These are phyloP conservation scores for Dryobotodes eremita DNA, from an alignment of 2,888 invertebrate genomes.

Conservation along the genomic window DNA sequence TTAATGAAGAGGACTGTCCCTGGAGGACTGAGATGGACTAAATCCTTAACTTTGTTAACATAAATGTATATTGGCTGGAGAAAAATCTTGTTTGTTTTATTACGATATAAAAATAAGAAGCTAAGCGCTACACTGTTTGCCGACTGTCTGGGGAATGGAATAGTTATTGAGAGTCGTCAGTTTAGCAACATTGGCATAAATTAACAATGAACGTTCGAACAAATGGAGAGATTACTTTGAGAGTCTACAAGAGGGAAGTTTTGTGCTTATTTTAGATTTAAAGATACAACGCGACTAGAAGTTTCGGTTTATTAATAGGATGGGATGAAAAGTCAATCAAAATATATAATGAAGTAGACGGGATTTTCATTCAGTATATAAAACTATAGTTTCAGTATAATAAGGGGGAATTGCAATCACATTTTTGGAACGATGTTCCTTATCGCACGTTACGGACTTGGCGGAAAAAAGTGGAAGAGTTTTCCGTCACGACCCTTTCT, in stretches of 20 bases:
- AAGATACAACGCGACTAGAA: constrained; percentile 20
- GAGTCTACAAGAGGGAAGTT: constrained; percentile 18
- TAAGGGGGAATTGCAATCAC: background rate
- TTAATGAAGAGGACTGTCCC: constrained; percentile 63
- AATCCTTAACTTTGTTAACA: constrained; percentile 64
- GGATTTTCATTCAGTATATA: background rate
- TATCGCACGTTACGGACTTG: no score
- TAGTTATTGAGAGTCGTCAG: constrained; percentile 53
- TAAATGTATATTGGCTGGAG: constrained; percentile 65
- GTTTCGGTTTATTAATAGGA: constrained; percentile 18
- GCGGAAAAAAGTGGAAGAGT: no score
- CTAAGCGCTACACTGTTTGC: constrained; percentile 22
- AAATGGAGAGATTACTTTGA: constrained; percentile 51
- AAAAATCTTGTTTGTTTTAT: constrained; percentile 66
- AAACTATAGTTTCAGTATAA: background rate
- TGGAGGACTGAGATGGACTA: constrained; percentile 50
- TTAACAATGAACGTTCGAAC: constrained; percentile 48
- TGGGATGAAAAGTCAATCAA: constrained; percentile 12
- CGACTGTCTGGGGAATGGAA: constrained; percentile 38
- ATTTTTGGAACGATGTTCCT: no score
- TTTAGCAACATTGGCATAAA: constrained; percentile 55
- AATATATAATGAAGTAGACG: background rate
- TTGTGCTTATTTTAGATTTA: constrained; percentile 28
- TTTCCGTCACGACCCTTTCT: no score
- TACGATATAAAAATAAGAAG: constrained; percentile 50